Evolutionary conservation across 2,113 vertebrate genomes (phyloP).

Genomic region (Nothocercus nigrocapillus): DNA sequence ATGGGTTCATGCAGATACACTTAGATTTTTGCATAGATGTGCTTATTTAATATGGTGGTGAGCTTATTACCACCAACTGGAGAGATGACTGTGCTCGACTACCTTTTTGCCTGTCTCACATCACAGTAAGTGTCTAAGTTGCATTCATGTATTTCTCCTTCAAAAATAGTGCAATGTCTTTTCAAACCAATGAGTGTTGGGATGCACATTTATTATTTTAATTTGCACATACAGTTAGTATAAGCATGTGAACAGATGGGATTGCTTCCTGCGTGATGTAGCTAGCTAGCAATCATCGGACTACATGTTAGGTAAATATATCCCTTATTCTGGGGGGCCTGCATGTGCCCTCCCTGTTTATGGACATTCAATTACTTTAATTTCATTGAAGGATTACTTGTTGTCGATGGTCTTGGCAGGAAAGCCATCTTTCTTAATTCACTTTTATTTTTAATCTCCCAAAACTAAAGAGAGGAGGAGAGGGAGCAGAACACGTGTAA

Average conservation of each 20-base stretch:
- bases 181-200: background rate
- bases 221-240: background rate
- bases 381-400: background rate
- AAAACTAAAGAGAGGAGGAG: background rate
- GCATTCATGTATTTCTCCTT: background rate
- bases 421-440: too few relatives aligned
- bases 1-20: background rate
- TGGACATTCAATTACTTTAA: background rate
- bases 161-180: background rate
- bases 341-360: background rate
- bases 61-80: background rate
- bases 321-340: background rate
- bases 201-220: background rate
- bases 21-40: background rate
- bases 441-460: background rate
- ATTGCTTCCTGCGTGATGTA: background rate
- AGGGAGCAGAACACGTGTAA: background rate
- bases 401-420: background rate
- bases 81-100: background rate
- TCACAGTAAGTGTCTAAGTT: background rate
- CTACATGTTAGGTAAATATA: background rate
- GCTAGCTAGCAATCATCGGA: background rate
- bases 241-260: background rate
- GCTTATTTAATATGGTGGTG: background rate
- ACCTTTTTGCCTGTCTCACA: background rate